Conservation (phyloP, 2,888 invertebrate genomes). For the Tenthredo scrophulariae region DNA sequence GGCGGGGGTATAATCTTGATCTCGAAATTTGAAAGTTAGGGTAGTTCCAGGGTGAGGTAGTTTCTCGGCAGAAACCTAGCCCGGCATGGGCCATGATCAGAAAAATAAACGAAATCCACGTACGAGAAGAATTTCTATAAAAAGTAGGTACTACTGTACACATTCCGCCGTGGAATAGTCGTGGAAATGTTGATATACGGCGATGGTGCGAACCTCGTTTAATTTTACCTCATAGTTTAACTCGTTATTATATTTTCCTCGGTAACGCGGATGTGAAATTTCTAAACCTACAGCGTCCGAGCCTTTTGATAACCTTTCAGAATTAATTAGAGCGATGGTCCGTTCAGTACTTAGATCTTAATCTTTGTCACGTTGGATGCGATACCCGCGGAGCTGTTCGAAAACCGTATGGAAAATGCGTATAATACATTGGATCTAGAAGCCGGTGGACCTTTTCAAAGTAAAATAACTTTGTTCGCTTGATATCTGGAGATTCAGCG, state of each 20-base stretch:
- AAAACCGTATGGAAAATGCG: background rate
- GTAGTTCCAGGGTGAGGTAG: background rate
- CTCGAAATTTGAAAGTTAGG: background rate
- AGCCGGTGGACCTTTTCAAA: background rate
- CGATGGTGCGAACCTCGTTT: background rate
- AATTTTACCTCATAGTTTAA: background rate
- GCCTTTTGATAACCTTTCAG: constrained; percentile 25
- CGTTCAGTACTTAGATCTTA: background rate
- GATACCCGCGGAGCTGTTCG: background rate
- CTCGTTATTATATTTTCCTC: too few relatives aligned
- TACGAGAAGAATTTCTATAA: background rate
- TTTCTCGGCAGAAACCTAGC: background rate
- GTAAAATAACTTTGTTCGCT: background rate
- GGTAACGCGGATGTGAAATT: too few relatives aligned
- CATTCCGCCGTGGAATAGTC: background rate
- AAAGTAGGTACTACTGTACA: too few relatives aligned
- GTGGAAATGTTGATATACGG: background rate
- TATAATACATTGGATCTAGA: background rate
- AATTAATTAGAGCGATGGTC: background rate
- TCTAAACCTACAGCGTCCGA: background rate
- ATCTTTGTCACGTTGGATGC: constrained; percentile 14
- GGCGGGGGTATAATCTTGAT: background rate
- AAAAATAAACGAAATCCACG: background rate
- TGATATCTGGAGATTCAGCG: background rate
- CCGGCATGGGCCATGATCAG: background rate